Percentiles rank a stretch among this genome's conserved stretches.
Conservation (phyloP, 1,140 invertebrate species). For the Dendrolimus punctatus region DNA sequence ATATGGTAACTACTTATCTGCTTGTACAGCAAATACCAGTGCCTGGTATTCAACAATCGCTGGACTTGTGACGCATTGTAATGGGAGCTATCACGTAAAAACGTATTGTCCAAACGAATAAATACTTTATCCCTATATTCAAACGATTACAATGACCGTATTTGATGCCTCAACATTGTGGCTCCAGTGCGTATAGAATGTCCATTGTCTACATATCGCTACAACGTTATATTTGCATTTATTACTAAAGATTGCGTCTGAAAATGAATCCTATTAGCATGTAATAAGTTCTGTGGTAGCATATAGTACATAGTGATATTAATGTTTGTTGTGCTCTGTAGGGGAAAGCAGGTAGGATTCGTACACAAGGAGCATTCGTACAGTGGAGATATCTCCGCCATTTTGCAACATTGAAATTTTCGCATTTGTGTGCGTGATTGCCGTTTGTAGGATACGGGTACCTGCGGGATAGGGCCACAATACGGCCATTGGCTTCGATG, state of each 20-base stretch:
- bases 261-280: slow-evolving; percentile 26
- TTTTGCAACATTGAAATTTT: too few species aligned
- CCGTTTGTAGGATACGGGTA: too few species aligned
- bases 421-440: too few species aligned
- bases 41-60: slow-evolving; percentile 21
- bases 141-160: background rate
- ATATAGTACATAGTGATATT: slow-evolving; percentile 11
- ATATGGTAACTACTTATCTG: too few species aligned
- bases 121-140: background rate
- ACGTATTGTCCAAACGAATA: background rate
- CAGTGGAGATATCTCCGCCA: too few species aligned
- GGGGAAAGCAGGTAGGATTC: too few species aligned
- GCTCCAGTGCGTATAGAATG: slow-evolving; percentile 36
- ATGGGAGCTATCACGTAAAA: slow-evolving; percentile 9
- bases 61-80: slow-evolving; percentile 26
- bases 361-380: too few species aligned
- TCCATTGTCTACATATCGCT: slow-evolving; percentile 45
- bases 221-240: slow-evolving; percentile 21
- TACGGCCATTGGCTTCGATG: too few species aligned
- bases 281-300: slow-evolving; percentile 14
- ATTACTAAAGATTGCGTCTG: slow-evolving; percentile 12
- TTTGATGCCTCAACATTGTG: slow-evolving; percentile 9
- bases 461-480: too few species aligned
- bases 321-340: slow-evolving; percentile 13
- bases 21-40: slow-evolving; percentile 21